A percentile compares a stretch with the other conserved stretches of the same genome.
Evolutionary conservation across 2,797 vertebrate species (phyloP).

Genomic region (Furcifer pardalis): DNA sequence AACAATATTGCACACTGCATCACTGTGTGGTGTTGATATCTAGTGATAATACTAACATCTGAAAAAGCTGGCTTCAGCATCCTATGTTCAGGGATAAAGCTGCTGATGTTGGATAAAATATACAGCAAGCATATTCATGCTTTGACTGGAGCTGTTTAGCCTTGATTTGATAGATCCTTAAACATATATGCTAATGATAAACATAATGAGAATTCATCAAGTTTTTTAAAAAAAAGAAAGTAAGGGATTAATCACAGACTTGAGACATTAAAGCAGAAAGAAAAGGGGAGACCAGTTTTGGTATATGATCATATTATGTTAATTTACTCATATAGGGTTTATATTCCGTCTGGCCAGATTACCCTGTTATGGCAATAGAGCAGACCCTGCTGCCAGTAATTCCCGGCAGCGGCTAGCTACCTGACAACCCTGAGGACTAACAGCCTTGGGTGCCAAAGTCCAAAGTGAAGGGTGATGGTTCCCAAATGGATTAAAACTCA

Average conservation of each 20-base stretch:
- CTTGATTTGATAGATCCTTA: neutral
- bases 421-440: no score
- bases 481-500: no score
- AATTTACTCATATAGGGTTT: neutral
- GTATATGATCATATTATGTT: neutral
- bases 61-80: conserved; percentile 21
- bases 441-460: no score
- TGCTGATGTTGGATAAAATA: conserved; percentile 16
- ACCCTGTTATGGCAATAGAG: no score
- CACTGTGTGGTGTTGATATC: conserved; percentile 12
- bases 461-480: no score
- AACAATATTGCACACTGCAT: neutral
- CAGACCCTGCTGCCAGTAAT: no score
- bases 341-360: neutral
- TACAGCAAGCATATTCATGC: neutral
- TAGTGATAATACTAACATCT: neutral
- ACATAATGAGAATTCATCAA: neutral
- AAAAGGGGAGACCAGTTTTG: neutral
- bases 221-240: conserved; percentile 22
- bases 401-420: no score
- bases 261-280: neutral
- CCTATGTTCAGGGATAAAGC: conserved; percentile 38
- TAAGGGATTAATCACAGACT: neutral
- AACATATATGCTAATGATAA: conserved; percentile 7
- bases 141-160: conserved; percentile 1